Evolutionary conservation across 2,113 vertebrate genomes (phyloP).

Genomic region (Rhea americana): DNA sequence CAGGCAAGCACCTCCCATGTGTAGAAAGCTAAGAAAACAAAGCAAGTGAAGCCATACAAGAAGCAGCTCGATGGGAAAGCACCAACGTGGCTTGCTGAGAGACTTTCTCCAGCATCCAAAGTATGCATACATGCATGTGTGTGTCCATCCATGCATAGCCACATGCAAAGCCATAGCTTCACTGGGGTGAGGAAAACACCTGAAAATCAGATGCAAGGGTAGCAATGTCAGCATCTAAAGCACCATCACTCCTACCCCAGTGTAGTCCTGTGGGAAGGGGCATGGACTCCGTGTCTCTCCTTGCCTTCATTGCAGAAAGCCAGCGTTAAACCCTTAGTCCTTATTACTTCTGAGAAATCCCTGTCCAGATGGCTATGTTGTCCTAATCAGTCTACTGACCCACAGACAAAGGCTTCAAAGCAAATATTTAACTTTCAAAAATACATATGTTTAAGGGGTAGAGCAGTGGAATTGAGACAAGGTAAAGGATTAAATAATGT

Average conservation of each 20-base stretch:
- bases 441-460: accelerated
- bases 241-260: no score
- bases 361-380: accelerated
- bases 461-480: background rate
- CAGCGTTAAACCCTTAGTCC: accelerated
- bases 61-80: background rate
- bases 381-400: background rate
- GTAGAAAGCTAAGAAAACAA: background rate
- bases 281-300: background rate
- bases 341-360: background rate
- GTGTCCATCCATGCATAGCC: no score
- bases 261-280: no score
- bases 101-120: background rate
- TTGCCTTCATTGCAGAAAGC: background rate
- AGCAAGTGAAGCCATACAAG: background rate
- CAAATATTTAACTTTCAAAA: background rate
- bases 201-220: no score
- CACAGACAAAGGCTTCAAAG: background rate
- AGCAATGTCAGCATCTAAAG: no score
- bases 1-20: background rate
- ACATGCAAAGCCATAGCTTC: no score
- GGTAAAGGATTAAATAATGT: background rate
- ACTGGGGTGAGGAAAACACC: background rate
- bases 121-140: background rate
- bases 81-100: no score